A percentile compares a stretch with the other conserved stretches of the same genome.
Evolutionary conservation across 1,140 invertebrate genomes (phyloP).

Genomic region (Batillaria attramentaria): DNA sequence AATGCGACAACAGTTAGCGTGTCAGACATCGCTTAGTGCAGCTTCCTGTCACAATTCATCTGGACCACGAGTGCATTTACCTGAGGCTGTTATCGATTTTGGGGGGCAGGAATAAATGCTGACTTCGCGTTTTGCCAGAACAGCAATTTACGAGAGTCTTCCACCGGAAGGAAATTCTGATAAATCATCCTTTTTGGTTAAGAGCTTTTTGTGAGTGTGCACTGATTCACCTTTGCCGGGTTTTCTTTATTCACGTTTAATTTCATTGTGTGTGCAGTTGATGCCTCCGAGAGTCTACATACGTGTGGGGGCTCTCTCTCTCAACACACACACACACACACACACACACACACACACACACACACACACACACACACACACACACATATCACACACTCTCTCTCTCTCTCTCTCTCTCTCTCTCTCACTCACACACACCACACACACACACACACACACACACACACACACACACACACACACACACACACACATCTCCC

Average conservation of each 20-base stretch:
- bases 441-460: background rate
- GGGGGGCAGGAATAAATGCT: too few species aligned
- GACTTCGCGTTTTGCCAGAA: too few species aligned
- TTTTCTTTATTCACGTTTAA: background rate
- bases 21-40: too few species aligned
- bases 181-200: too few species aligned
- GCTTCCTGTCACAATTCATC: too few species aligned
- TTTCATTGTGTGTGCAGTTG: background rate
- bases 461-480: conserved; percentile 1
- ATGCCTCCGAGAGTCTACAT: background rate
- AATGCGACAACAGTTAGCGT: background rate
- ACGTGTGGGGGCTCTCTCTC: background rate
- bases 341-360: background rate
- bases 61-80: too few species aligned
- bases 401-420: background rate
- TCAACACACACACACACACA: conserved; percentile 2
- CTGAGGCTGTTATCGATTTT: too few species aligned
- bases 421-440: background rate
- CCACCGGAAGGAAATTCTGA: too few species aligned
- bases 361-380: conserved; percentile 13
- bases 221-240: background rate
- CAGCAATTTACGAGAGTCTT: too few species aligned
- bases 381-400: background rate
- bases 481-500: background rate
- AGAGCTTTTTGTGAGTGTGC: background rate